Evolutionary conservation across 2,888 invertebrate species (phyloP).

Genomic region (Harpalus rubripes): DNA sequence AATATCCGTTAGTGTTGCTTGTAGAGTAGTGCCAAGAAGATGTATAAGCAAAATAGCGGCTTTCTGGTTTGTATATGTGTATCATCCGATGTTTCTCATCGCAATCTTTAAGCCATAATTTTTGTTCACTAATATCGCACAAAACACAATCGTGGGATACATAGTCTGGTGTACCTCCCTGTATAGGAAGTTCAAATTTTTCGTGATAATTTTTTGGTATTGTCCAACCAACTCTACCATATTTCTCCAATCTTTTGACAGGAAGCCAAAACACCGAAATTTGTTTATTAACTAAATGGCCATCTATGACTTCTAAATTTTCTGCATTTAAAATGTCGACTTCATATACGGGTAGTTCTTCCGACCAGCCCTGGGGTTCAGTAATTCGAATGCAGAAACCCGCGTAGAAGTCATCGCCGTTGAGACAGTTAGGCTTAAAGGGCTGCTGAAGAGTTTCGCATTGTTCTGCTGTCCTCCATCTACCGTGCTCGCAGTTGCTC

Average conservation of each 20-base stretch:
- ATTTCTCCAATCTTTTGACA: conserved; percentile 69
- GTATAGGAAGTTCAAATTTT: background rate
- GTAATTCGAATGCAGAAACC: conserved; percentile 74
- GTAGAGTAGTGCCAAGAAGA: conserved; percentile 1
- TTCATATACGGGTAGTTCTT: background rate
- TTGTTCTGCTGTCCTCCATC: conserved; percentile 72
- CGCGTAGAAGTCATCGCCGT: conserved; percentile 60
- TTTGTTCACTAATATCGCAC: background rate
- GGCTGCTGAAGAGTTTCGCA: conserved; percentile 69
- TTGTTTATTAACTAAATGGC: conserved; percentile 68
- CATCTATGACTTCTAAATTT: conserved; percentile 70
- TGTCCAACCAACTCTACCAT: conserved; percentile 64
- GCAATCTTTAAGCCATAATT: background rate
- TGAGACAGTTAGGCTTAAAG: conserved; percentile 70
- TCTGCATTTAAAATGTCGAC: conserved; percentile 64
- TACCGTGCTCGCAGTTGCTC: conserved; percentile 71
- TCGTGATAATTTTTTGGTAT: conserved; percentile 39
- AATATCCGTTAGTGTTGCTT: background rate
- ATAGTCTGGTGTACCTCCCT: background rate
- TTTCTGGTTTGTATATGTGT: conserved; percentile 31
- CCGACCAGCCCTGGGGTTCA: conserved; percentile 70
- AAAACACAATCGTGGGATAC: conserved; percentile 9
- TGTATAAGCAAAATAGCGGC: conserved; percentile 14
- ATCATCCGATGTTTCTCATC: background rate
- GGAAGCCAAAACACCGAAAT: conserved; percentile 71